Evolutionary conservation across 2,113 vertebrate species (phyloP).

Genomic region (Hiodon alosoides): DNA sequence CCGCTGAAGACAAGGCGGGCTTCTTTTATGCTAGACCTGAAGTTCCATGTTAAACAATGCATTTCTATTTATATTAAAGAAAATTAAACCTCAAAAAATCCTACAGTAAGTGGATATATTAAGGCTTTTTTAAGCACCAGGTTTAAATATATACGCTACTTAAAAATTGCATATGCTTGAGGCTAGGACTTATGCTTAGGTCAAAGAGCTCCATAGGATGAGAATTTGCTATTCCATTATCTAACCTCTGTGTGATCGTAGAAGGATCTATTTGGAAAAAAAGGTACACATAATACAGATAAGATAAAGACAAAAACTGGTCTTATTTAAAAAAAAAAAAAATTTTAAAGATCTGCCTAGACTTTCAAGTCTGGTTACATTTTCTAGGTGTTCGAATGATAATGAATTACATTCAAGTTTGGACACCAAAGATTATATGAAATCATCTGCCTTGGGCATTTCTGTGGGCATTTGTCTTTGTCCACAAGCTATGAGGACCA

Average conservation of each 20-base stretch:
- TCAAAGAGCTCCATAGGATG: not conserved
- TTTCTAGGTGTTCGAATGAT: constrained; percentile 1
- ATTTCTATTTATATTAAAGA: constrained; percentile 7
- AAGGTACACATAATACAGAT: not conserved
- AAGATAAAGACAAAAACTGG: constrained; percentile 18
- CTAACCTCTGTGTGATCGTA: not conserved
- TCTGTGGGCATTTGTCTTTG: constrained; percentile 33
- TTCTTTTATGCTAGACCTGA: too few species aligned
- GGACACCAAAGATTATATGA: not conserved
- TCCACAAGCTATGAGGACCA: constrained; percentile 46
- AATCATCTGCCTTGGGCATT: constrained; percentile 19
- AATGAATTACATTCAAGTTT: constrained; percentile 11
- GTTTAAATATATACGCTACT: constrained; percentile 43
- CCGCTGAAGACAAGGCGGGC: not conserved
- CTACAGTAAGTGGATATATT: constrained; percentile 46
- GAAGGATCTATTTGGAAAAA: not conserved
- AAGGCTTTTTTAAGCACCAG: constrained; percentile 52
- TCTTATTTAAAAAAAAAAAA: constrained; percentile 19
- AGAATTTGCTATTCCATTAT: not conserved
- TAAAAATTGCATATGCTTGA: constrained; percentile 57
- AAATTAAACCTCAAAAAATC: constrained; percentile 13
- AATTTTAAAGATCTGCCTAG: not conserved
- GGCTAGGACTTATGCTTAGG: constrained; percentile 35
- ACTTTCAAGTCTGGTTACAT: constrained; percentile 14
- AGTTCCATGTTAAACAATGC: not conserved